Conservation (phyloP, 92 coral and sea anemone genomes). For the Virgularia gustaviana region DNA sequence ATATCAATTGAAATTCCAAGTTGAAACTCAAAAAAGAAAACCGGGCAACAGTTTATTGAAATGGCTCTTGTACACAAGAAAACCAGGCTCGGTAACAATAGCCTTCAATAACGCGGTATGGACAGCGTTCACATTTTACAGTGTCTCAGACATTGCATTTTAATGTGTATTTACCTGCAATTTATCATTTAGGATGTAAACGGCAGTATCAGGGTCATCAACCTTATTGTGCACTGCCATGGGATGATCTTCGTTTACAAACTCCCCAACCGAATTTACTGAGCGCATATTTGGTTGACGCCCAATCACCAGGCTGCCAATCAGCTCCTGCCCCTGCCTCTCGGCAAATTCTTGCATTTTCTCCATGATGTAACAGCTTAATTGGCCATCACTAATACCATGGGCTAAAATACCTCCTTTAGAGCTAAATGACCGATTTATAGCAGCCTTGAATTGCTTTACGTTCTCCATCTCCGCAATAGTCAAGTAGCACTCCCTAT, state of each 20-base stretch:
- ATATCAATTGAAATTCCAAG: too few species aligned
- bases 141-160: too few species aligned
- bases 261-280: not conserved
- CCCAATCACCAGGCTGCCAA: conserved; percentile 7
- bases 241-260: not conserved
- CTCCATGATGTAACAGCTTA: conserved; percentile 11
- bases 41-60: too few species aligned
- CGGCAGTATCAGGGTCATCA: conserved; percentile 13
- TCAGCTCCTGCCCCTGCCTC: not conserved
- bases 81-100: too few species aligned
- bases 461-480: conserved; percentile 24
- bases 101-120: too few species aligned
- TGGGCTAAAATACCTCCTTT: conserved; percentile 24
- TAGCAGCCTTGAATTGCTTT: conserved; percentile 11
- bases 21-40: too few species aligned
- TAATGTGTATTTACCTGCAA: conserved; percentile 41
- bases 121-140: too few species aligned
- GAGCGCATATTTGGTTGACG: conserved; percentile 3
- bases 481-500: too few species aligned
- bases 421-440: conserved; percentile 12
- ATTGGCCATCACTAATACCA: not conserved
- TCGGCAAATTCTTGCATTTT: not conserved
- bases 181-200: conserved; percentile 14
- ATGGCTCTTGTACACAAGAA: too few species aligned
- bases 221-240: not conserved